These are phyloP conservation scores for Medauroidea extradentata DNA, from an alignment of 1,140 invertebrate species.

Conservation along the genomic window DNA sequence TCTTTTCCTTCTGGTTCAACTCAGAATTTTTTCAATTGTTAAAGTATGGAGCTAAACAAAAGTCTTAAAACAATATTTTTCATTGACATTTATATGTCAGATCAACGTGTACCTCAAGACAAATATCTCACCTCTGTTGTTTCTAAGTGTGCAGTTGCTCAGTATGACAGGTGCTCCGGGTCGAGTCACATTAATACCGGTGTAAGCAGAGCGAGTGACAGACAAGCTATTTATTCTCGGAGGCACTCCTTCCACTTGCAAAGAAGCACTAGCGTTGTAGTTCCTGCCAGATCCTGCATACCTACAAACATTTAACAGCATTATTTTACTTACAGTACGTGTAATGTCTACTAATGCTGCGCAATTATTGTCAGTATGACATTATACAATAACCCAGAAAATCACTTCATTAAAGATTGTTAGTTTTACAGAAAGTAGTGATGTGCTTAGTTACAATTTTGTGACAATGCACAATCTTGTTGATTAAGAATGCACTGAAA, in stretches of 20 bases:
- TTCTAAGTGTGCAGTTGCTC: constrained; percentile 71
- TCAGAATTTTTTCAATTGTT: no score
- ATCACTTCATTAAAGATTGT: no score
- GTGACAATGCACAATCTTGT: no score
- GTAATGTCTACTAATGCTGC: background rate
- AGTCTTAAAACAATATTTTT: no score
- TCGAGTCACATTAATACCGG: constrained; percentile 84
- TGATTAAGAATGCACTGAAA: no score
- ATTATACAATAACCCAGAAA: no score
- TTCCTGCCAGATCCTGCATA: constrained; percentile 80
- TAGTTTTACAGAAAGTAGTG: no score
- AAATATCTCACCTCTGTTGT: constrained; percentile 64
- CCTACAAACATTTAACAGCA: constrained; percentile 29
- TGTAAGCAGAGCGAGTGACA: constrained; percentile 81
- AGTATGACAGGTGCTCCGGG: constrained; percentile 77
- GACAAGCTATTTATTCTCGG: constrained; percentile 77
- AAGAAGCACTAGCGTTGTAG: constrained; percentile 77
- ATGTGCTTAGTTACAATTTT: no score
- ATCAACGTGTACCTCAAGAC: no score
- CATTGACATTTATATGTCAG: no score
- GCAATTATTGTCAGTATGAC: background rate
- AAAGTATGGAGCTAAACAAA: no score
- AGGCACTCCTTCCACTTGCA: constrained; percentile 82
- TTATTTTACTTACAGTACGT: background rate
- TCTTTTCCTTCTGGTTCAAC: no score